Evolutionary conservation across 1,140 invertebrate species (phyloP).

Genomic region (Pantala flavescens): DNA sequence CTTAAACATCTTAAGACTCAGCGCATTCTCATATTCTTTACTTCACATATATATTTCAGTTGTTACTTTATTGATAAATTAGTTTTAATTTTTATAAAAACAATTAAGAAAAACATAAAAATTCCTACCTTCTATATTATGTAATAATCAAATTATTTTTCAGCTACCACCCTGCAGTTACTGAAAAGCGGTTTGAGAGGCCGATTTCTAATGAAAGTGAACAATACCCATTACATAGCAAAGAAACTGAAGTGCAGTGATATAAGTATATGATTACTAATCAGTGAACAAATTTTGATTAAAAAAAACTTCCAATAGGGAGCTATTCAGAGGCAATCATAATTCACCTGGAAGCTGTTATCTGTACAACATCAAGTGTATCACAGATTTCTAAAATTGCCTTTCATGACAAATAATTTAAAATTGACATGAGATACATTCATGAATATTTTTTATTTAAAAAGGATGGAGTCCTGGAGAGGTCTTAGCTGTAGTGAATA

Average conservation of each 20-base stretch:
- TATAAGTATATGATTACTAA: neutral
- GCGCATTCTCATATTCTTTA: too few species aligned
- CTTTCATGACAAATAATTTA: too few species aligned
- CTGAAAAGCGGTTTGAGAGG: neutral
- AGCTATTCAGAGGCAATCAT: too few species aligned
- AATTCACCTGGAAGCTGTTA: too few species aligned
- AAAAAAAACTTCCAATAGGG: too few species aligned
- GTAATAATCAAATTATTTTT: neutral
- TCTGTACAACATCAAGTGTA: too few species aligned
- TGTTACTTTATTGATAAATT: neutral
- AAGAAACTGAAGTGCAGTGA: conserved; percentile 9
- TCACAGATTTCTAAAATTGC: too few species aligned
- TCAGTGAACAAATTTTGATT: neutral
- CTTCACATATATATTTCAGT: neutral
- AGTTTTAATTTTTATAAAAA: neutral
- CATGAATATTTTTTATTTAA: too few species aligned
- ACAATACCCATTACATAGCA: neutral
- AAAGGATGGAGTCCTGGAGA: too few species aligned
- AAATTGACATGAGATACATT: too few species aligned
- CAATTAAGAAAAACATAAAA: neutral
- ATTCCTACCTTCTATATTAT: neutral
- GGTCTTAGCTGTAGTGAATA: too few species aligned
- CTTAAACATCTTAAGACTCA: too few species aligned
- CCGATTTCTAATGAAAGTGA: neutral
- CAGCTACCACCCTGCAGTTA: neutral